phyloP scores from a whole-genome alignment of 2,888 invertebrate genomes.

The Trichopoda pennipes region DNA sequence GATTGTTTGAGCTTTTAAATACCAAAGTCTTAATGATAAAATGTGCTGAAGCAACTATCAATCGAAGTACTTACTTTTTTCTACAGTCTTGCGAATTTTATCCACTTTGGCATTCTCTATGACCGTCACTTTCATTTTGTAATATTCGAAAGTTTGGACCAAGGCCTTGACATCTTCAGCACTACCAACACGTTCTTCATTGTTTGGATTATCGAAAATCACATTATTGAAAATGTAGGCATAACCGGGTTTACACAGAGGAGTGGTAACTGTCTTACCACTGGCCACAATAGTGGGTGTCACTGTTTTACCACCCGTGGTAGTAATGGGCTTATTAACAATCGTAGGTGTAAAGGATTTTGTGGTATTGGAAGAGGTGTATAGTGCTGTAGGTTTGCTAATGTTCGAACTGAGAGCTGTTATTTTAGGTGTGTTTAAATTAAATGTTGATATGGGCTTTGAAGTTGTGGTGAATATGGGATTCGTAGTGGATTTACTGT shows the following conservation, averaged over 20 bases:
- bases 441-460: constrained; percentile 48
- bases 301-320: constrained; percentile 9
- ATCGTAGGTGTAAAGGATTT: constrained; percentile 52
- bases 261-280: constrained; percentile 37
- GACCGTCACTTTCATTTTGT: constrained; percentile 74
- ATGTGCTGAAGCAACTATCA: not conserved
- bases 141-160: constrained; percentile 72
- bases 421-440: constrained; percentile 26
- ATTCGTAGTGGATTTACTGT: constrained; percentile 39
- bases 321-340: constrained; percentile 38
- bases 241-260: constrained; percentile 74
- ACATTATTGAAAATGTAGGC: constrained; percentile 79
- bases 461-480: constrained; percentile 11
- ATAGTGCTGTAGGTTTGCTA: constrained; percentile 65
- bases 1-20: not conserved
- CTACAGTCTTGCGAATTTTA: constrained; percentile 73
- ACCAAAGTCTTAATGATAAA: not conserved
- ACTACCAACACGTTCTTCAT: constrained; percentile 76
- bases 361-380: constrained; percentile 51
- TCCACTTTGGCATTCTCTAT: constrained; percentile 75
- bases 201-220: constrained; percentile 74
- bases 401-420: constrained; percentile 17
- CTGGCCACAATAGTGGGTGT: constrained; percentile 45
- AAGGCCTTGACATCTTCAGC: constrained; percentile 75
- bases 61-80: constrained; percentile 74